Evolutionary conservation across 2,797 vertebrate genomes (phyloP).

Genomic region (Columba guinea): DNA sequence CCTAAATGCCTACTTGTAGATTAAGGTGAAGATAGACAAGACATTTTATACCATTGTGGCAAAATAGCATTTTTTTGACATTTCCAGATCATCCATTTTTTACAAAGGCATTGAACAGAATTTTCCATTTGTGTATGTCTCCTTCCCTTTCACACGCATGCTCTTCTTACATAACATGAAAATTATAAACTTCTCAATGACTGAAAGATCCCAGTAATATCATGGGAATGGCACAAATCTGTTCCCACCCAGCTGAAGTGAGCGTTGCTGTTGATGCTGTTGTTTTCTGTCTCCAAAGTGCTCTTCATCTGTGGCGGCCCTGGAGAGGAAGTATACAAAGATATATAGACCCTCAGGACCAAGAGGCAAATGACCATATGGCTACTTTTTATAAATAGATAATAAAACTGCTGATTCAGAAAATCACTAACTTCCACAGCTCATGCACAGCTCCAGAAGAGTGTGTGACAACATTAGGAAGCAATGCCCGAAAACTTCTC

Average conservation of each 20-base stretch:
- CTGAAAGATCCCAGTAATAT: neutral
- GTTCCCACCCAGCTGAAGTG: neutral
- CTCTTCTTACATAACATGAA: neutral
- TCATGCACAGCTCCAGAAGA: neutral
- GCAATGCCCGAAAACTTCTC: neutral
- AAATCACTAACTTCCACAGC: neutral
- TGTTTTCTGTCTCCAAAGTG: neutral
- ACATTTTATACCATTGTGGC: neutral
- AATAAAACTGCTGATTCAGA: slow-evolving; percentile 23
- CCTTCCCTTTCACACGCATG: neutral
- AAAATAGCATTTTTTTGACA: neutral
- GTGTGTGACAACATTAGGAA: neutral
- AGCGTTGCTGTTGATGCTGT: neutral
- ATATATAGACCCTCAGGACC: neutral
- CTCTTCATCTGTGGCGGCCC: neutral
- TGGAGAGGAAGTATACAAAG: neutral
- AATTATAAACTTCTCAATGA: neutral
- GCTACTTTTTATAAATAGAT: slow-evolving; percentile 5
- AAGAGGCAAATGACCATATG: slow-evolving; percentile 15
- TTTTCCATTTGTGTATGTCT: neutral
- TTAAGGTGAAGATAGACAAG: neutral
- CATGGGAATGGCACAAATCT: neutral
- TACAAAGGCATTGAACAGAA: neutral
- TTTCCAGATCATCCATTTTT: neutral
- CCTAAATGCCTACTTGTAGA: neutral